Base-by-base conservation (phyloP, 35 echinoderm and acorn worm genomes). In the Ophiothrix spiculata region DNA sequence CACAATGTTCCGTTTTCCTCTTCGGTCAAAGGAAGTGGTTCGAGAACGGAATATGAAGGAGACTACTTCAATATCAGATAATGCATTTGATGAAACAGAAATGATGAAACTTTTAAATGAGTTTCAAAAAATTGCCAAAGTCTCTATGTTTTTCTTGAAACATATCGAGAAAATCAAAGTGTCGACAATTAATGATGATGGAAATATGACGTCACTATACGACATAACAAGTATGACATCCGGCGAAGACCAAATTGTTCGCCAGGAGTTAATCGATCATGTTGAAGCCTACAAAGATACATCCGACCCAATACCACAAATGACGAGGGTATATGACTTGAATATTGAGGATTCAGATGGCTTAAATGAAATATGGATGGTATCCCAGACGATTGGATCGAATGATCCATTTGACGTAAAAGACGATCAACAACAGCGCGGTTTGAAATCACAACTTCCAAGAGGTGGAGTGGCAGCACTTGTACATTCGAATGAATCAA, bases 1-100 rank as follows among this genome's bases (percentile, higher is more conserved):
- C 10, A 92, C 93, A 8, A 37, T 96, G 77, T 96, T 96, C 36
- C 81, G 93, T 17, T 92, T 96, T 76, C 93, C 93, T 40, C 75
- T 96, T 14, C 76, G 94, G 17, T 40, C 56, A 23, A 77, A 31
- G 35, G 19, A 36, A 49, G 36, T 36, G 69, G 38, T 39, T 11
- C 38, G 88, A 28, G 35, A 63, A 56, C 25, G 28, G 35, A 12
- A 36, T 35, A 42, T 36, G 69, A 34, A 38, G 60, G 1, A 69
- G 29, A 69, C 23, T 15, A 25, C 60, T 10, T 15, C 10, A 11
- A 83, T 90, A 36, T 90, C 87, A 21, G 49, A 35, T 39, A 21
- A 82, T 39, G 23, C 15, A 16, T 75, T 49, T n/a, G 40, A 74
- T 33, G 11, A 19, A 8, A 0, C 21, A 0, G 49, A 21, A 3